Evolutionary conservation across 2,888 invertebrate genomes (phyloP), one percentile per base, ranked within the genome.

Genomic region (Digitonthophagus gazella): DNA sequence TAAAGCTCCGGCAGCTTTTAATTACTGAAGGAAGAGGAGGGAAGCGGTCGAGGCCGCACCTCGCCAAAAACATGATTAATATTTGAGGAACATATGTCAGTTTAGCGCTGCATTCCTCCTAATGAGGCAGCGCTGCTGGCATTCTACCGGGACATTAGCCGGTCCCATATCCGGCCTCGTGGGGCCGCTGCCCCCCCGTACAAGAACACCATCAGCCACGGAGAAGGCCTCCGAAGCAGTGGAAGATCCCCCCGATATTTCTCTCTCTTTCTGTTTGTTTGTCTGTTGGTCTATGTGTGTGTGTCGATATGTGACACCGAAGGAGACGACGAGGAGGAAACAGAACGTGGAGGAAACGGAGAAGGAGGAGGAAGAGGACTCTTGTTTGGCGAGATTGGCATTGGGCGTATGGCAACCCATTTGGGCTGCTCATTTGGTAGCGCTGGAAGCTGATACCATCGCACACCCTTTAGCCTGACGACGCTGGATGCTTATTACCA

Each of bases 101-200:
- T 82, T 82, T 82, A 82, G 81, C 82, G 81, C 81, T 79, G 82
- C 82, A 82, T 82, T 82, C 81, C 82, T 82, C 80, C 80, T 82
- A 82, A 82, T 82, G 82, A 82, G 82, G 76, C 79, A 78, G 76
- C 78, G 77, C 76, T 77, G 74, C 75, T 74, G 73, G 76, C 77
- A 81, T 81, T 80, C 80, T 78, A 74, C 77, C 73, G 73, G 74
- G 78, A 78, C 79, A 79, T 80, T 71, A 79, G 76, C 79, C 78
- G 78, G 78, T 77, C 78, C 78, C 78, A 76, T 79, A 80, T 80
- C 80, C 80, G 80, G 79, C 75, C 67, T 67, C 18, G 66, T 69
- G 70, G 69, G 67, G 67, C 67, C 70, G 72, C 71, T 20, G 20
- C 61, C 16, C 18, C 61, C 57, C 15, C 18, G 68, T 44, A 65